Conservation (phyloP, 2,888 invertebrate genomes). For the Lepidochrysops patricia region DNA sequence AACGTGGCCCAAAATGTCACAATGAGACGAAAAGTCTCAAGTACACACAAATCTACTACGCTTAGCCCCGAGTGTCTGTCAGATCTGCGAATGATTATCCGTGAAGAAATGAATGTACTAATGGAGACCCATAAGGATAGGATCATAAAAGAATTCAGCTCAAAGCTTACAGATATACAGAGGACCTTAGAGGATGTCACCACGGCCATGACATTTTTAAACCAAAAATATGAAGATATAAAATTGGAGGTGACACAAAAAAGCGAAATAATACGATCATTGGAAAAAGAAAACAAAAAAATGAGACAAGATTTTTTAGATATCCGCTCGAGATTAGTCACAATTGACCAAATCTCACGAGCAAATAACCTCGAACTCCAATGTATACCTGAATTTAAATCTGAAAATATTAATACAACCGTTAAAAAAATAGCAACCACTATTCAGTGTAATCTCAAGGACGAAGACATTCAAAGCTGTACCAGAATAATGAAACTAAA, state of each 20-base stretch:
- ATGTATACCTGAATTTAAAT: slow-evolving; percentile 21
- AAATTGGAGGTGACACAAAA: background rate
- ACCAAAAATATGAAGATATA: slow-evolving; percentile 7
- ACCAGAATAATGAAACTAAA: slow-evolving; percentile 20
- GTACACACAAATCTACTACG: too few species aligned
- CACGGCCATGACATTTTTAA: background rate
- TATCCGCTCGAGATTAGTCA: too few species aligned
- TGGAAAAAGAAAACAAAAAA: background rate
- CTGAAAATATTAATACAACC: slow-evolving; percentile 21
- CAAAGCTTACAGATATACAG: background rate
- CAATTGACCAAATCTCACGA: slow-evolving; percentile 7
- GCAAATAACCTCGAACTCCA: slow-evolving; percentile 22
- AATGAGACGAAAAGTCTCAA: too few species aligned
- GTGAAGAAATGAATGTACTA: too few species aligned
- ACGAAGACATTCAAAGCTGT: slow-evolving; percentile 20
- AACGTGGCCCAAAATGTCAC: too few species aligned
- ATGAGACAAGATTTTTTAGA: slow-evolving; percentile 10
- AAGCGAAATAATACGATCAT: background rate
- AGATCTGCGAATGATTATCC: too few species aligned
- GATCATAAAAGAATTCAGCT: background rate
- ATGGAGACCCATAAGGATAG: background rate
- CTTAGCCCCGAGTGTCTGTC: too few species aligned
- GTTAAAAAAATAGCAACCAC: slow-evolving; percentile 19
- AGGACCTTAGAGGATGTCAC: background rate
- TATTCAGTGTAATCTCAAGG: slow-evolving; percentile 19